Base-by-base conservation (phyloP, 1,140 invertebrate genomes). In the Caenorhabditis latens region DNA sequence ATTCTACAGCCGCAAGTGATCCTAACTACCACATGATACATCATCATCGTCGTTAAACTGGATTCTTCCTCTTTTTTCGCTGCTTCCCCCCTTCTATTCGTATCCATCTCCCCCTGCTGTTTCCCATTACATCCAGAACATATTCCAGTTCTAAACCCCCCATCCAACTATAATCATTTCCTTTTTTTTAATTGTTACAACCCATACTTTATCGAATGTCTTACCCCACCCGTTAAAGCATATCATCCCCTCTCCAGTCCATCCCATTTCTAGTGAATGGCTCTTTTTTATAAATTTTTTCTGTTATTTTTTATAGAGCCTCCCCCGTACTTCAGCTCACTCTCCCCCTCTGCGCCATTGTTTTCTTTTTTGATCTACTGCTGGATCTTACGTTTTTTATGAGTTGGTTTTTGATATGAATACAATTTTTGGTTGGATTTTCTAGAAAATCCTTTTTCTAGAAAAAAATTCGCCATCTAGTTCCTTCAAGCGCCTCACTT, bases 51-150 rank as follows among this genome's bases (percentile, higher is more conserved):
- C n/a, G 11, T 79, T 13, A 50, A 79, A 50, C 46, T 21, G 71
- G 46, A 50, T 50, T n/a, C 24, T 16, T 19, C 9, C 32, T 53
- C 16, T 53, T 16, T 16, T 53, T 58, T 32, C 32, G 32, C 32
- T n/a, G n/a, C 32, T 32, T 32, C 32, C 32, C 32, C 32, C 32
- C 32, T 32, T 2, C 32, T 32, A 32, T 32, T 32, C 32, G 32
- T 58, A 58, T 19, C 14, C 13, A 14, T 6, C n/a, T 19, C 19
- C 11, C 19, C 55, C 19, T n/a, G n/a, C 6, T 14, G 6, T 58
- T 63, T 32, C 21, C 32, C n/a, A 63, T 63, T 79, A 50, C 46
- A 79, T 79, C 71, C 71, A 79, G 71, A 79, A 79, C 4, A 58
- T 21, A n/a, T 32, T 24, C 61, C 11, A 63, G 61, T 63, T 63